phyloP scores from a whole-genome alignment of 2,797 vertebrate species.

The Gymnopithys bicolor region DNA sequence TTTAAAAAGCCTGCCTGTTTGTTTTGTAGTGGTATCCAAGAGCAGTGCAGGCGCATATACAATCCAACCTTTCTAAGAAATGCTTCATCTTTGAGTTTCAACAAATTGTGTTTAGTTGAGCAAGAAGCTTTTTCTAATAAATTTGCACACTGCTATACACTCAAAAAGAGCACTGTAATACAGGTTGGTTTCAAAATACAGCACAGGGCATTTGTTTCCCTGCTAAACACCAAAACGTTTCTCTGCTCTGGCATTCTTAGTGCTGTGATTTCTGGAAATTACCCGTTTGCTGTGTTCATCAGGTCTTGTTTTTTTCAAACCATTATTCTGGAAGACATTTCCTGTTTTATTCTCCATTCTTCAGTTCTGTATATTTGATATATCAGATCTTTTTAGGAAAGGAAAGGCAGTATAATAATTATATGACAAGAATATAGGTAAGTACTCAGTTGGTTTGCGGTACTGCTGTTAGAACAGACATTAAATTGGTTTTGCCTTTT shows the following conservation, averaged over 20 bases:
- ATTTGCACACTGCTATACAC: constrained; percentile 11
- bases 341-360: background rate
- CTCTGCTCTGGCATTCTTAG: background rate
- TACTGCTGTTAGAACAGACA: background rate
- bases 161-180: background rate
- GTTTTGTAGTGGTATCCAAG: background rate
- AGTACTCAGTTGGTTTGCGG: background rate
- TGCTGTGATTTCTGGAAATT: background rate
- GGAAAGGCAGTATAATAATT: background rate
- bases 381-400: background rate
- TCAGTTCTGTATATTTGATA: background rate
- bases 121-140: constrained; percentile 24
- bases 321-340: background rate
- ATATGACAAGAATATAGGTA: background rate
- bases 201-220: background rate
- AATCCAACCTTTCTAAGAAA: background rate
- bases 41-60: background rate
- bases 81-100: background rate
- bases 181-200: background rate
- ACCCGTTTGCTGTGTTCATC: background rate
- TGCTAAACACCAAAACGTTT: background rate
- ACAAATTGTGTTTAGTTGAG: background rate
- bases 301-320: background rate
- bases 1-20: background rate
- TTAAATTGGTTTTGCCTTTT: background rate